These are phyloP conservation scores for Dasyurus viverrinus DNA, from an alignment of 2,113 vertebrate species.

Conservation along the genomic window DNA sequence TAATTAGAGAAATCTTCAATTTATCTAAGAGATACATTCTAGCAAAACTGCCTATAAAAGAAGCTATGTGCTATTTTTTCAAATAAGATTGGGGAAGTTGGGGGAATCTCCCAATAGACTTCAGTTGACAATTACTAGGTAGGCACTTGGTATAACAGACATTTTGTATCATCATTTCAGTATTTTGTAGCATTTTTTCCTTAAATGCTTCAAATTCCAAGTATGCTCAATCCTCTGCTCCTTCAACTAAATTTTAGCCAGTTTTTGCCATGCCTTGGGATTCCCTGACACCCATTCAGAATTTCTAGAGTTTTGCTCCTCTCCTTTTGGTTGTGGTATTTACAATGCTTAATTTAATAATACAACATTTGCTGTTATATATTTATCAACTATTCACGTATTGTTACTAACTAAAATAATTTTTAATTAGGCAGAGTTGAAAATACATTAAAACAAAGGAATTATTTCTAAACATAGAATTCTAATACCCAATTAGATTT, in stretches of 20 bases:
- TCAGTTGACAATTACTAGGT: conserved; percentile 22
- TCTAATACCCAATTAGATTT: neutral
- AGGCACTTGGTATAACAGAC: neutral
- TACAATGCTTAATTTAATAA: neutral
- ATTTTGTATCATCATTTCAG: conserved; percentile 18
- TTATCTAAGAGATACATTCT: neutral
- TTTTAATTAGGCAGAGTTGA: neutral
- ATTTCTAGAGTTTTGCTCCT: conserved; percentile 22
- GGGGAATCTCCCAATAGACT: neutral
- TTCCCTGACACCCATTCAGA: neutral
- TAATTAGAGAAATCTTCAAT: conserved; percentile 17
- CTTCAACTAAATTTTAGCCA: conserved; percentile 39
- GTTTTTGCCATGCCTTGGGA: neutral
- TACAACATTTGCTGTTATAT: neutral
- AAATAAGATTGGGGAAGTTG: neutral
- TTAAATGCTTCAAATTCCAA: neutral
- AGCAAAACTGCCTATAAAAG: conserved; percentile 11
- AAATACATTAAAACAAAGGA: neutral
- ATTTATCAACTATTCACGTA: neutral
- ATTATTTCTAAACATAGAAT: neutral
- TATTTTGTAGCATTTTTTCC: conserved; percentile 17
- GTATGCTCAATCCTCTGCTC: neutral
- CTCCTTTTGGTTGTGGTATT: neutral
- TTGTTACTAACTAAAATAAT: neutral
- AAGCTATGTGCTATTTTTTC: neutral